Evolutionary conservation across 2,888 invertebrate genomes (phyloP), one percentile per base, ranked within the genome.

Genomic region (Drosophila mulleri): DNA sequence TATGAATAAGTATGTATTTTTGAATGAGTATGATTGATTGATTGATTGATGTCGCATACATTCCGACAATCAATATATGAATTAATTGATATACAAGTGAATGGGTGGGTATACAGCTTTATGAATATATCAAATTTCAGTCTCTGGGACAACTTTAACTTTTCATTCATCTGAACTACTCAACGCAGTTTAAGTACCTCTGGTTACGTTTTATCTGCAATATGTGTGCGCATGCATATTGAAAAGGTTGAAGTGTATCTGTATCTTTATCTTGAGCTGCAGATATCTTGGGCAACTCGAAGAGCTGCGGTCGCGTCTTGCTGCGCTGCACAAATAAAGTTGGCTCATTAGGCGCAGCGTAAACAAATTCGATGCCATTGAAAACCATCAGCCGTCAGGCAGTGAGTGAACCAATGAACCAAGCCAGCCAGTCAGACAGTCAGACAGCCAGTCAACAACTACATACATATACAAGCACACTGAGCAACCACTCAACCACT

Each of bases 321-420:
- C 69, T 73, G 80, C 78, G 69, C 59, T 72, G 69, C 78, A 78
- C 81, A 80, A 80, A 80, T 75, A 80, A 70, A 57, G 75, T 80
- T 84, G 83, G 69, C 83, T 83, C 83, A 83, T 83, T 83, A 83
- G 83, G 82, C 85, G 77, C 83, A 85, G 85, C 73, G 82, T 77
- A 83, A 83, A 83, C 83, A 83, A 82, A 83, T 83, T 84, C 71
- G 65, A 50, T 76, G 84, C 60, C 74, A 77, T 60, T 64, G 65
- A 67, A 66, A 61, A 72, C 64, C 62, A 66, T 60, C 64, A 78
- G 50, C 35, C 53, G 50, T 50, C 57, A 69, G 58, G 26, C 74
- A 77, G 56, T 42, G 50, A 63, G 56, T 42, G 50, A 63, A 59
- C 67, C 67, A 59, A 26, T 45, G 50, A 63, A 61, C 67, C 67